Base-by-base conservation (phyloP, 2,888 invertebrate species). In the Drosophila falleni region DNA sequence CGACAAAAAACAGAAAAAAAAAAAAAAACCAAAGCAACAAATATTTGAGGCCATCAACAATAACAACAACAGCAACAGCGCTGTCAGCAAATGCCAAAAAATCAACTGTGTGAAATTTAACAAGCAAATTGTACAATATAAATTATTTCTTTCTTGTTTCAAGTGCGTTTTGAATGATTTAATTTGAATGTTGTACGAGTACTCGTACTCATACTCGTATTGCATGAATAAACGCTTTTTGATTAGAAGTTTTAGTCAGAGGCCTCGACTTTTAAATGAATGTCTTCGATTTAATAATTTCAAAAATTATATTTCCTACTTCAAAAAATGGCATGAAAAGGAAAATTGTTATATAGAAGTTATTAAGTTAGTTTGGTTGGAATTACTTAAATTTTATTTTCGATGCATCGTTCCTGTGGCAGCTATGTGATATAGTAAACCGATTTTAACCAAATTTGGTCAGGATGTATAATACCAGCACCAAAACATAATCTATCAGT, bases 231-330 rank as follows among this genome's bases (percentile, higher is more conserved):
- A 35, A 23, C 50, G 35, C 50, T 29, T 31, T 55, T 33, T 10
- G 29, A 29, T 29, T 1, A 29, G 5, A 8, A 29, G 29, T 23
- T 55, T 53, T 4, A 46, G n/a, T 5, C 44, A n/a, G 15, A 29
- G 33, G 87, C 96, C 58, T 58, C 46, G 37, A 29, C 35, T 44
- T 31, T 42, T 55, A 19, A 41, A 10, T 55, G 33, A 42, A 19
- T 11, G n/a, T n/a, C 11, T 19, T 41, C 15, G n/a, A n/a, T 31
- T 31, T 10, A 31, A 2, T 0, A 31, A 29, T 2, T 6, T 31
- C 31, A 0, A 1, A 31, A 31, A 31, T 1, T 29, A 6, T 29
- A 29, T 29, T 29, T 6, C 8, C 6, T 1, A 8, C 1, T 29
- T 29, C 0, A 6, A 6, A 29, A 29, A 29, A 29, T 29, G 2